Base-by-base conservation (phyloP, 2,888 invertebrate genomes). In the Alloscopus bannaensis region DNA sequence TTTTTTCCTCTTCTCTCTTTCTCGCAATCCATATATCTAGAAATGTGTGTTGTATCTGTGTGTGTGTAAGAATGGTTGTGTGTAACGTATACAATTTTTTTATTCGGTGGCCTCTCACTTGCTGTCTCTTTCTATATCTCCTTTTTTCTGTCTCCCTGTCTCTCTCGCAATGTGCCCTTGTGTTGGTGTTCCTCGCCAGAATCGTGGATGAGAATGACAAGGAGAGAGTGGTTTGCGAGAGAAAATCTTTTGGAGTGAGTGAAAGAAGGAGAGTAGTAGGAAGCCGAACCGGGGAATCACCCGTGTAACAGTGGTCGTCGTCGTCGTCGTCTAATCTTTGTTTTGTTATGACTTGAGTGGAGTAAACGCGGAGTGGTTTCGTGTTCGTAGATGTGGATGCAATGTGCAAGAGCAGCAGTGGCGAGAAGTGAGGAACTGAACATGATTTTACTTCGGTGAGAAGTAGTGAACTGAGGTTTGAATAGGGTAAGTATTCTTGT, bases 381-480 rank as follows among this genome's bases (percentile, higher is more conserved):
- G n/a, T n/a, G n/a, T n/a, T n/a, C n/a, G n/a, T n/a, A n/a, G n/a
- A n/a, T n/a, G n/a, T n/a, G n/a, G n/a, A n/a, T n/a, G n/a, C n/a
- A 40, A n/a, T 60, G 57, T 36, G 47, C 47, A 75, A 45, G 42
- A 68, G 57, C 16, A 77, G 70, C 28, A 69, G 77, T 65, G 69
- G 40, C 68, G 77, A 70, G 69, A 70, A 75, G 65, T 81, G 83
- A 80, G 81, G 83, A 80, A 78, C 78, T 80, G 82, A 80, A 84
- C 85, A 85, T 85, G 85, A 83, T 85, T 84, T 84, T 85, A 82
- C 81, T 82, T 83, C 83, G 83, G 84, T 82, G 83, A 70, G 82
- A 80, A 85, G 83, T 78, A 80, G 82, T 81, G 84, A 84, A 86
- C 86, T 86, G 85, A 83, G 78, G 76, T 79, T 73, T 81, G 81